Evolutionary conservation across 2,113 vertebrate species (phyloP), one percentile per base, ranked within the genome.

Genomic region (Caracal caracal): DNA sequence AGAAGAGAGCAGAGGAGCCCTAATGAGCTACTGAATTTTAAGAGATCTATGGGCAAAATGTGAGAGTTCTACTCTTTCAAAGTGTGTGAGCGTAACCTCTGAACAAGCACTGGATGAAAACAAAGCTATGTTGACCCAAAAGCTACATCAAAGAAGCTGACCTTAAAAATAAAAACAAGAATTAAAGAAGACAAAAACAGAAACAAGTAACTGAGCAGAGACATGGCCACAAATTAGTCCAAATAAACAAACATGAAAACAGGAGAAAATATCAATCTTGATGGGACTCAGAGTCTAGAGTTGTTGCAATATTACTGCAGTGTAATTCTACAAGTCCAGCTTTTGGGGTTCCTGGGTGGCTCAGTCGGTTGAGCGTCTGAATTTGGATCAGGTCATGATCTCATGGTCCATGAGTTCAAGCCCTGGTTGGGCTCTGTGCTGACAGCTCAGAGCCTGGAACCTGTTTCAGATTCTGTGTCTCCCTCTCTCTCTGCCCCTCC

Each of bases 1-100:
- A 49, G 49, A n/a, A n/a, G 11, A 11, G 7, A n/a, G 2, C 43
- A 5, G 13, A 16, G 4, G 5, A 11, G 17, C 6, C 28, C 3
- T 26, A 15, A 40, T 22, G 61, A 53, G 19, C 16, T 43, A 88
- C 17, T 88, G 40, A 63, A 43, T 66, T 95, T 92, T 20, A 92
- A 79, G 35, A 35, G 28, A 35, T 63, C 61, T 37, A 43, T 1
- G 10, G 10, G 35, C 8, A 71, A 79, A 65, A 79, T 43, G 2
- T 6, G 28, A 40, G 83, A 49, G 2, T 2, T 26, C 6, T 59
- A 3, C 16, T 26, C 8, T n/a, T 93, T 75, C n/a, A 17, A 63
- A 15, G n/a, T 22, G n/a, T 35, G 43, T 56, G 37, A 65, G 8
- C 10, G 61, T 1, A 35, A 9, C 10, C 6, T 70, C 11, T 24